These are phyloP conservation scores for Prietella phreatophila DNA, from an alignment of 2,113 vertebrate genomes.

Conservation along the genomic window DNA sequence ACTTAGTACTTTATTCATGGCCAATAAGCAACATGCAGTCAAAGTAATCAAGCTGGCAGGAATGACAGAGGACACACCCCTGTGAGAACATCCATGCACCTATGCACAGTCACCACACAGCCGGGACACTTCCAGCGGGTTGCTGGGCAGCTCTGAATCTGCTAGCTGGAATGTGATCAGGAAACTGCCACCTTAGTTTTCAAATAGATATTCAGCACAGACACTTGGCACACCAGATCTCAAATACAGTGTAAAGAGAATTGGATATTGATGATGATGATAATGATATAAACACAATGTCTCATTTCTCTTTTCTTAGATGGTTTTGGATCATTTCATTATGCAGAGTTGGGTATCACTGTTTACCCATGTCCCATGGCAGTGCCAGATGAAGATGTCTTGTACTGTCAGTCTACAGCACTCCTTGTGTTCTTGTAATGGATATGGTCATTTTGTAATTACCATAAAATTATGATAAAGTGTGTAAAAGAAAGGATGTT, in stretches of 20 bases:
- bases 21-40: slow-evolving; percentile 14
- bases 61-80: slow-evolving; percentile 11
- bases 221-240: slow-evolving; percentile 62
- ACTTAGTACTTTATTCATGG: slow-evolving; percentile 25
- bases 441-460: not conserved
- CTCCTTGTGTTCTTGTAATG: too few species aligned
- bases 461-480: too few species aligned
- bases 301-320: not conserved
- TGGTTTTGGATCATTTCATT: too few species aligned
- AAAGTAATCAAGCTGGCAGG: slow-evolving; percentile 7
- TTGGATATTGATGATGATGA: not conserved
- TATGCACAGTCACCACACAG: slow-evolving; percentile 33
- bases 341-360: too few species aligned
- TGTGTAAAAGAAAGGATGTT: too few species aligned
- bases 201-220: slow-evolving; percentile 39
- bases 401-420: too few species aligned
- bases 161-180: slow-evolving; percentile 69
- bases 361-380: too few species aligned
- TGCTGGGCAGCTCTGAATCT: slow-evolving; percentile 52
- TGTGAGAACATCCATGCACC: slow-evolving; percentile 42
- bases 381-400: too few species aligned
- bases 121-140: slow-evolving; percentile 51
- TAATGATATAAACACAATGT: not conserved
- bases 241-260: not conserved
- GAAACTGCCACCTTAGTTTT: slow-evolving; percentile 68